Percentiles rank a stretch among this genome's conserved stretches.
Conservation (phyloP, 2,888 invertebrate genomes). For the Esperia sulphurella region DNA sequence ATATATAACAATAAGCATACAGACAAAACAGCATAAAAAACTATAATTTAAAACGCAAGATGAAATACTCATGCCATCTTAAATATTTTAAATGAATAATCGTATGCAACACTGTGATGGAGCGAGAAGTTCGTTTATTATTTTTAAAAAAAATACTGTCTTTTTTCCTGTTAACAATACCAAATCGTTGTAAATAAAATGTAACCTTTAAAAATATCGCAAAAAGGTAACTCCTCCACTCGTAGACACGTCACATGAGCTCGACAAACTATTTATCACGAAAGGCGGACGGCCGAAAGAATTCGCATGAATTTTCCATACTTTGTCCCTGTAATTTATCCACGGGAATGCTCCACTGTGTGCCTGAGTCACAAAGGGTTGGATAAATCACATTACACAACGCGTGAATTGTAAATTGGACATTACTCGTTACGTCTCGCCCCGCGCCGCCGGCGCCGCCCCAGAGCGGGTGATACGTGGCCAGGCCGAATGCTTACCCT, state of each 20-base stretch:
- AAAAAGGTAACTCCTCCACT: neutral
- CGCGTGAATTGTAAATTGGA: constrained; percentile 78
- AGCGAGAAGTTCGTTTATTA: too few species aligned
- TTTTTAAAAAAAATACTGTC: too few species aligned
- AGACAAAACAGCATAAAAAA: too few species aligned
- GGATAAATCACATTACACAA: constrained; percentile 73
- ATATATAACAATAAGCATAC: too few species aligned
- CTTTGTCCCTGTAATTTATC: constrained; percentile 53
- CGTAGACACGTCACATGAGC: constrained; percentile 17
- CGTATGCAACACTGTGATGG: too few species aligned
- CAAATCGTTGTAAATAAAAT: neutral
- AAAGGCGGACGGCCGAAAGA: constrained; percentile 21
- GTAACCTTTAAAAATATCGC: neutral
- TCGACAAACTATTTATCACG: constrained; percentile 24
- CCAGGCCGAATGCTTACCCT: neutral
- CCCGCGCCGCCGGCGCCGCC: neutral
- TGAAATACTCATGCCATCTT: too few species aligned
- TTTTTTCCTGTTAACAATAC: too few species aligned
- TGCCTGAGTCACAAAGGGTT: constrained; percentile 64
- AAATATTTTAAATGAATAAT: too few species aligned
- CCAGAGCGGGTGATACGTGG: neutral
- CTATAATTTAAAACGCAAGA: too few species aligned
- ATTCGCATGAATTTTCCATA: constrained; percentile 51
- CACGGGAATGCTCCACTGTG: constrained; percentile 40
- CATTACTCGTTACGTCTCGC: constrained; percentile 57